Conservation (phyloP, 2,888 invertebrate genomes). For the Seira musarum region DNA sequence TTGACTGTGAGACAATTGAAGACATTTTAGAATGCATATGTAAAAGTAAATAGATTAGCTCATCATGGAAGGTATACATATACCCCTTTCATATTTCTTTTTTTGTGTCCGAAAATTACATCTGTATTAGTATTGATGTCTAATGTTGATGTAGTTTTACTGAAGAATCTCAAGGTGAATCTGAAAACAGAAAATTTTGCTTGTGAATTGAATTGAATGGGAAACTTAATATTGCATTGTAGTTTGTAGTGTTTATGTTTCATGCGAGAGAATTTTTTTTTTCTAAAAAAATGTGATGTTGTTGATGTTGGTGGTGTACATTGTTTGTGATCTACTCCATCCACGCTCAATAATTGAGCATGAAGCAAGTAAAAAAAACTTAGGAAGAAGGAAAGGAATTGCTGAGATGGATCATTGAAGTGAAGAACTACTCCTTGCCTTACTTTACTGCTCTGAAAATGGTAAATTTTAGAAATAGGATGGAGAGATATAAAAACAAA, state of each 20-base stretch:
- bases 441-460: too few relatives aligned
- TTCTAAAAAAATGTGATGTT: slow-evolving; percentile 14
- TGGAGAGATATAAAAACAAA: neutral
- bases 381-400: too few relatives aligned
- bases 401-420: neutral
- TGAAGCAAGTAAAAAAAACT: slow-evolving; percentile 9
- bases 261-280: slow-evolving; percentile 1
- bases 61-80: slow-evolving; percentile 2
- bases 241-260: too few relatives aligned
- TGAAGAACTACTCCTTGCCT: neutral
- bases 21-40: neutral
- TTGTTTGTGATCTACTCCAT: neutral
- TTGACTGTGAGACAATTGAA: slow-evolving; percentile 5
- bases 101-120: slow-evolving; percentile 16
- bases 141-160: too few relatives aligned
- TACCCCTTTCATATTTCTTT: slow-evolving; percentile 37
- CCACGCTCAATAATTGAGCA: slow-evolving; percentile 5
- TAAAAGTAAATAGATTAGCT: neutral
- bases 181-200: slow-evolving; percentile 14
- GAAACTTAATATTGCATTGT: too few relatives aligned
- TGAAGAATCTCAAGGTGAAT: slow-evolving; percentile 47
- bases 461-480: neutral
- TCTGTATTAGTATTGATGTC: slow-evolving; percentile 29
- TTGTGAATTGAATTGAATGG: too few relatives aligned
- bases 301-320: neutral